Evolutionary conservation across 2,113 vertebrate genomes (phyloP), one percentile per base, ranked within the genome.

Genomic region (Hippopotamus amphibius): DNA sequence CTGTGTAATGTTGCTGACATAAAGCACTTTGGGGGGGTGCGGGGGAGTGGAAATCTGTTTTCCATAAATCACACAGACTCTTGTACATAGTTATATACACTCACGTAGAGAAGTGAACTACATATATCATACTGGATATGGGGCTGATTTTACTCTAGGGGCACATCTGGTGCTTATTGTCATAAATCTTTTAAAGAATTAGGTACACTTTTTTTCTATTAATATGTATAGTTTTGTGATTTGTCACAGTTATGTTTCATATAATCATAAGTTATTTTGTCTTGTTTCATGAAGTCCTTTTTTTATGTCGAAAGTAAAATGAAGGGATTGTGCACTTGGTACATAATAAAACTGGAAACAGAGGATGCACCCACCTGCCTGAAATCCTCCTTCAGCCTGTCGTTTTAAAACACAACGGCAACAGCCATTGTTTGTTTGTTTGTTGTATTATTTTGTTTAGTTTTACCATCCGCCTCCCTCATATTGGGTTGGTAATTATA

Each of bases 251-350:
- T 99, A 98, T 98, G 98, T 99, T 99, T 98, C 98, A 97, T 98
- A 98, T 98, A 98, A 98, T 99, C 93, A 5, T 99, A 99, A 99
- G 95, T 98, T 99, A 99, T 99, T 99, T 99, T 98, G 87, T 98
- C 90, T 97, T 98, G 92, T 98, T 98, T 98, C 82, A 95, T 98
- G 97, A 98, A 98, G 97, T 98, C 95, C 92, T 98, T 98, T 98
- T 98, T 98, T 98, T 93, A 98, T 98, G 97, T 98, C 97, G 98
- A 98, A 98, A 95, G 88, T 97, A 95, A 98, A 98, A 98, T 98
- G 97, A 98, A 98, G 98, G 95, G 72, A 98, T 85, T 98, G 97
- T 98, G 93, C 96, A 95, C 95, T 97, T 97, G 97, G 63, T 98
- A 98, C 95, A 96, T 97, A 98, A 98, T 98, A 98, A 99, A 99